phyloP scores from a whole-genome alignment of 2,888 invertebrate genomes.

The Pseudoips prasinana region DNA sequence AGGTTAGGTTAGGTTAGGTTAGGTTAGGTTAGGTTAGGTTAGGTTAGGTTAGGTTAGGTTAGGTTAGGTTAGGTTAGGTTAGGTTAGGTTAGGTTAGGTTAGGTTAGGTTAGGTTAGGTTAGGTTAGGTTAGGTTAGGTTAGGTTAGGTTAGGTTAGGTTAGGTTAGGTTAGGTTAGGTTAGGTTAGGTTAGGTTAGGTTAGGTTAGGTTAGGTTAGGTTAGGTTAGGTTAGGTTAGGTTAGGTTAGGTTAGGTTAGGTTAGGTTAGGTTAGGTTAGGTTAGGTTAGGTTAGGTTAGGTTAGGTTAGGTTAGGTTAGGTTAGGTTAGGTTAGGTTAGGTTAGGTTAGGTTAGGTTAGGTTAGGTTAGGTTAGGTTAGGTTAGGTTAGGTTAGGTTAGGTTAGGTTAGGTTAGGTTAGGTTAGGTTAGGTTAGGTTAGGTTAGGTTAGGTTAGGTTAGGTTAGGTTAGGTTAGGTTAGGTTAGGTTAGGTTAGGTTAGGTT shows the following conservation, averaged over 20 bases:
- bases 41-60: conserved; percentile 20
- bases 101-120: conserved; percentile 17
- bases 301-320: conserved; percentile 22
- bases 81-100: conserved; percentile 13
- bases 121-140: conserved; percentile 19
- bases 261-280: conserved; percentile 20
- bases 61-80: conserved; percentile 18
- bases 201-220: conserved; percentile 26
- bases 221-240: conserved; percentile 25
- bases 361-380: conserved; percentile 18
- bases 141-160: conserved; percentile 16
- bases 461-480: conserved; percentile 16
- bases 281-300: conserved; percentile 16
- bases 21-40: conserved; percentile 11
- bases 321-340: conserved; percentile 21
- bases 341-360: conserved; percentile 23
- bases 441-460: conserved; percentile 14
- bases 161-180: conserved; percentile 17
- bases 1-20: conserved; percentile 7
- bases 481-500: conserved; percentile 15
- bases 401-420: conserved; percentile 16
- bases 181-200: conserved; percentile 25
- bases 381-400: conserved; percentile 18
- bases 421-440: conserved; percentile 14
- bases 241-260: conserved; percentile 20